Evolutionary conservation across 2,888 invertebrate species (phyloP).

Genomic region (Melanophora roralis): DNA sequence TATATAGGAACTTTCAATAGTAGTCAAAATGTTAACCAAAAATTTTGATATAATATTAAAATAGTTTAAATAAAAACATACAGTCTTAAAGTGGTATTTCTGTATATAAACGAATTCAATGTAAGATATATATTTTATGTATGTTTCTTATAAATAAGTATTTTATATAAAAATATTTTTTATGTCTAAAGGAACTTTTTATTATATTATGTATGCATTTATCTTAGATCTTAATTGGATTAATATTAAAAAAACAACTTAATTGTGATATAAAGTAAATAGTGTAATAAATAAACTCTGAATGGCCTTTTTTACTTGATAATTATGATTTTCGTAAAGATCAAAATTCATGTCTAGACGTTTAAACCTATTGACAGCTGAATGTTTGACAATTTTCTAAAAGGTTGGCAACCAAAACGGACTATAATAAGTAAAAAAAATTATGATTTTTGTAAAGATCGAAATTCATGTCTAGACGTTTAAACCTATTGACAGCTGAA

Average conservation of each 20-base stretch:
- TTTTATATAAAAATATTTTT: constrained; percentile 63
- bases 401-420: too few relatives aligned
- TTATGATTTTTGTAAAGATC: not conserved
- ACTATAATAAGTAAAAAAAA: too few relatives aligned
- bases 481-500: too few relatives aligned
- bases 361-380: too few relatives aligned
- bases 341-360: not conserved
- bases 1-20: constrained; percentile 58
- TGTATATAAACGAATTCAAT: constrained; percentile 40
- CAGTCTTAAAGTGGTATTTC: constrained; percentile 51
- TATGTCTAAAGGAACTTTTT: constrained; percentile 51
- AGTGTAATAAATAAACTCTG: constrained; percentile 19
- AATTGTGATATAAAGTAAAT: constrained; percentile 36
- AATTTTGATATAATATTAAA: constrained; percentile 19
- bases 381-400: too few relatives aligned
- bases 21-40: constrained; percentile 51
- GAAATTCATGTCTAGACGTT: not conserved
- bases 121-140: not conserved
- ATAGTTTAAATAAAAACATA: constrained; percentile 31
- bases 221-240: constrained; percentile 14
- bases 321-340: not conserved
- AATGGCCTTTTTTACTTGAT: not conserved
- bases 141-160: constrained; percentile 21
- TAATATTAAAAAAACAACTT: constrained; percentile 9
- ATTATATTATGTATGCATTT: constrained; percentile 45